These are phyloP conservation scores for Piliocolobus tephrosceles DNA, from an alignment of 2,113 vertebrate genomes.

Conservation along the genomic window DNA sequence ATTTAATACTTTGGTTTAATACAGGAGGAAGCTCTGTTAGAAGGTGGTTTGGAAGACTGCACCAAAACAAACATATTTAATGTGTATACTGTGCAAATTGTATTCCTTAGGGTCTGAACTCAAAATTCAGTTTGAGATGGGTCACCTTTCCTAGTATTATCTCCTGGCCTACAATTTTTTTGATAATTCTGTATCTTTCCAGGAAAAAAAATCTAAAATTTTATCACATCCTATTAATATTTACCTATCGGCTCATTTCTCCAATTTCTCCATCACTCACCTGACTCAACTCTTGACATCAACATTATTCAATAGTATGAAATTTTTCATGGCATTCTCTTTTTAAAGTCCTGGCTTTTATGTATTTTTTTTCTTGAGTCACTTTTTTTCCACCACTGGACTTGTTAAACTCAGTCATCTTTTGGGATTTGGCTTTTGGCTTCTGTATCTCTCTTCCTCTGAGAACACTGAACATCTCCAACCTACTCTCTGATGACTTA, in stretches of 20 bases:
- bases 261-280: not conserved
- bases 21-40: not conserved
- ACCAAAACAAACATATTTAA: not conserved
- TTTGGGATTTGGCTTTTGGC: not conserved
- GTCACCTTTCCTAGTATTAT: not conserved
- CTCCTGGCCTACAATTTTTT: not conserved
- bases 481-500: not conserved
- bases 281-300: not conserved
- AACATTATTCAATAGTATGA: not conserved
- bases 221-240: not conserved
- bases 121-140: not conserved
- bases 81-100: not conserved
- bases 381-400: not conserved
- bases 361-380: not conserved
- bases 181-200: not conserved
- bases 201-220: not conserved
- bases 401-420: not conserved
- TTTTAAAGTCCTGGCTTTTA: not conserved
- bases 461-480: not conserved
- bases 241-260: not conserved
- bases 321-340: not conserved
- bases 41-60: not conserved
- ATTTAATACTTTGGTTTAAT: not conserved
- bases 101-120: not conserved
- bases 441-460: not conserved